Conservation (phyloP, 2,888 invertebrate genomes). For the Elmis aenea region DNA sequence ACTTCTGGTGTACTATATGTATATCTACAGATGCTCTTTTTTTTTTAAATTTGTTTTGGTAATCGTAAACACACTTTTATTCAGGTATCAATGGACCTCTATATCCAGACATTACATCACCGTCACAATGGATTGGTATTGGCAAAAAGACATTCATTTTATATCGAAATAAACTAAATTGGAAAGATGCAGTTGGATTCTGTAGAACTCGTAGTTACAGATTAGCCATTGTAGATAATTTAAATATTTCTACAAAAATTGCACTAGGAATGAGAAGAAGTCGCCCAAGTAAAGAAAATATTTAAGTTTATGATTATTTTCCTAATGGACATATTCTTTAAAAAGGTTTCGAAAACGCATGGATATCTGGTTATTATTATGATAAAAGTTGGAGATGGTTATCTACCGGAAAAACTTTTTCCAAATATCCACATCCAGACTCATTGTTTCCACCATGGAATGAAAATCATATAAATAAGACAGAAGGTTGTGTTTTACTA, state of each 20-base stretch:
- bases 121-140: constrained; percentile 4
- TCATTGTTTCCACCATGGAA: constrained; percentile 7
- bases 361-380: constrained; percentile 6
- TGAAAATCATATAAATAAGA: constrained; percentile 2
- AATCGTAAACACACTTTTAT: no score
- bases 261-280: constrained; percentile 5
- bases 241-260: background rate
- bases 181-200: constrained; percentile 7
- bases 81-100: background rate
- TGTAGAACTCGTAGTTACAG: constrained; percentile 7
- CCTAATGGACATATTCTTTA: background rate
- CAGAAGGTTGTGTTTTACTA: constrained; percentile 6
- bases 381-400: constrained; percentile 9
- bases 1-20: no score
- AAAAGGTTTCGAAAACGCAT: constrained; percentile 9
- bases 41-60: no score
- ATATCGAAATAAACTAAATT: constrained; percentile 5
- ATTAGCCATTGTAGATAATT: constrained; percentile 5
- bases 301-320: background rate
- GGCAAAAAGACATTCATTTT: constrained; percentile 2
- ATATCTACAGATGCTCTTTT: no score
- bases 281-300: constrained; percentile 6
- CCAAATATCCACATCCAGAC: background rate
- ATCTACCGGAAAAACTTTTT: constrained; percentile 3
- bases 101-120: constrained; percentile 1